Evolutionary conservation across 2,797 vertebrate species (phyloP).

Genomic region (Chiloscyllium punctatum): DNA sequence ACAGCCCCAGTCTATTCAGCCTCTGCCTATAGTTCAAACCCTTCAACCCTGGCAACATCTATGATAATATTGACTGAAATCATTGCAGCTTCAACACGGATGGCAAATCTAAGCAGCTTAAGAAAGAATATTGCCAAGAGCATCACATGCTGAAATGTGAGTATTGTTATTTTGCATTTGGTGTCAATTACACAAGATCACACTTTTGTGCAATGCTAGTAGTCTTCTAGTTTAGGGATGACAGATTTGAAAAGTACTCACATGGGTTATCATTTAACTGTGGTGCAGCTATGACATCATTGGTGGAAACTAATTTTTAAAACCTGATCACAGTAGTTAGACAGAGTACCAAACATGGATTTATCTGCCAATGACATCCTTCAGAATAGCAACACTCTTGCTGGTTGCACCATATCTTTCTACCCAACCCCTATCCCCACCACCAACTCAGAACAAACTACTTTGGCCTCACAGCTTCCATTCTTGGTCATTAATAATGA

Average conservation of each 20-base stretch:
- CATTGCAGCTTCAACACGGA: not conserved
- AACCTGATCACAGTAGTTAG: not conserved
- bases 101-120: not conserved
- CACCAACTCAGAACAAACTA: not conserved
- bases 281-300: not conserved
- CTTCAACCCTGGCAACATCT: too few relatives aligned
- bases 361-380: not conserved
- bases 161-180: not conserved
- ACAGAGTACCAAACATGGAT: not conserved
- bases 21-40: too few relatives aligned
- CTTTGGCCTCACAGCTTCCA: not conserved
- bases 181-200: not conserved
- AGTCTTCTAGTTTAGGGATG: not conserved
- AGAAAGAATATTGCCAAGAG: not conserved
- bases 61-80: not conserved
- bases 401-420: not conserved
- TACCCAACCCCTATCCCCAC: too few relatives aligned
- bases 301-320: not conserved
- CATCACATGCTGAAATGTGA: not conserved
- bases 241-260: not conserved
- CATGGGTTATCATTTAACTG: not conserved
- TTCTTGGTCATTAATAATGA: not conserved
- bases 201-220: not conserved
- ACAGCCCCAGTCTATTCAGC: too few relatives aligned
- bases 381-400: not conserved